These are phyloP conservation scores for Scaptomyza cyrtandrae DNA, from an alignment of 2,888 invertebrate genomes.

Conservation along the genomic window DNA sequence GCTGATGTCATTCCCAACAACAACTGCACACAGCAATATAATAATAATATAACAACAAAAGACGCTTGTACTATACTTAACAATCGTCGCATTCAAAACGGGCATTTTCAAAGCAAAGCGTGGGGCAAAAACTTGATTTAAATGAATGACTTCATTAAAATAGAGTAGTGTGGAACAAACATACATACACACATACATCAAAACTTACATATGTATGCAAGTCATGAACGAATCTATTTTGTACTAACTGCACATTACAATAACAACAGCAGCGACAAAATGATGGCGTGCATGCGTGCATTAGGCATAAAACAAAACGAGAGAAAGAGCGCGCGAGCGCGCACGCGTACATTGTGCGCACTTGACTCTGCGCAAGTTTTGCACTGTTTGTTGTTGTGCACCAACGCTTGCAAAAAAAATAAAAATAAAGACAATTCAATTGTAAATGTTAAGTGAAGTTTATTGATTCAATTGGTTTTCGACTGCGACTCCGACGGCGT, in stretches of 20 bases:
- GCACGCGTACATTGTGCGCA: slow-evolving; percentile 35
- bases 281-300: slow-evolving; percentile 34
- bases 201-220: background rate
- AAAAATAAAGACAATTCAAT: slow-evolving; percentile 48
- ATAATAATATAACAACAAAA: slow-evolving; percentile 42
- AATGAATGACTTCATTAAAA: slow-evolving; percentile 76
- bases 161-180: slow-evolving; percentile 36
- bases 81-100: slow-evolving; percentile 36
- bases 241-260: slow-evolving; percentile 16
- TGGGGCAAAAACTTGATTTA: slow-evolving; percentile 58
- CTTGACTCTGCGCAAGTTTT: slow-evolving; percentile 27
- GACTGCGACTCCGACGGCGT: slow-evolving; percentile 39
- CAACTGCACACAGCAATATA: slow-evolving; percentile 18
- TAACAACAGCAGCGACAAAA: slow-evolving; percentile 33
- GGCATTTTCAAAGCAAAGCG: slow-evolving; percentile 25
- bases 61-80: slow-evolving; percentile 34
- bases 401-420: slow-evolving; percentile 8
- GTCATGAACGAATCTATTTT: slow-evolving; percentile 2
- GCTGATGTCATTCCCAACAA: slow-evolving; percentile 25
- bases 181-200: slow-evolving; percentile 12
- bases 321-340: slow-evolving; percentile 5
- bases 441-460: slow-evolving; percentile 61
- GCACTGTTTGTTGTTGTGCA: background rate
- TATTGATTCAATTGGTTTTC: slow-evolving; percentile 71
- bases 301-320: slow-evolving; percentile 16